These are phyloP conservation scores for Tetragonula clypearis DNA, from an alignment of 1,140 invertebrate species.

Conservation along the genomic window DNA sequence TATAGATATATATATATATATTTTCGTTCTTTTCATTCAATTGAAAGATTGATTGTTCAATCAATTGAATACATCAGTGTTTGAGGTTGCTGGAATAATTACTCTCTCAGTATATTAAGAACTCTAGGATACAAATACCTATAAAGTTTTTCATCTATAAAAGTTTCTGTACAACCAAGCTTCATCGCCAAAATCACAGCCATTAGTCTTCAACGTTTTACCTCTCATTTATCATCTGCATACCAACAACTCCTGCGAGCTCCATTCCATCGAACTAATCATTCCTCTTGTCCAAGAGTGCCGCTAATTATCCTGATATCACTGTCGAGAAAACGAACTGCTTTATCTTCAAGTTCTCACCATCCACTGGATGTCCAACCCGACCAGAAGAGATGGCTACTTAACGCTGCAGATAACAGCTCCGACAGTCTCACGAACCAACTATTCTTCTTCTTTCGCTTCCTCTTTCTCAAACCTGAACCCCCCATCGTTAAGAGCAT, in stretches of 20 bases:
- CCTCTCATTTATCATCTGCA: not conserved
- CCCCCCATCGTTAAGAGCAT: not conserved
- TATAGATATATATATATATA: too few relatives aligned
- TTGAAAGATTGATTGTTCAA: too few relatives aligned
- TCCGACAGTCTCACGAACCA: constrained; percentile 2
- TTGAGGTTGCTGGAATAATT: not conserved
- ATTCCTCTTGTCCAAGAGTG: too few relatives aligned
- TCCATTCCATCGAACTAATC: not conserved
- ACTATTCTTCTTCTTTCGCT: constrained; percentile 8
- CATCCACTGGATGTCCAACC: constrained; percentile 22
- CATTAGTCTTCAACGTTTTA: not conserved
- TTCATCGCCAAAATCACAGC: not conserved
- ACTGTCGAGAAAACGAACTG: constrained; percentile 35
- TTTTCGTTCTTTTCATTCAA: too few relatives aligned
- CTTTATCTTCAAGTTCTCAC: constrained; percentile 48
- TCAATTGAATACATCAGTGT: too few relatives aligned
- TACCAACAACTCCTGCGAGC: not conserved
- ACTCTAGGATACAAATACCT: not conserved
- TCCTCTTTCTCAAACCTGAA: not conserved
- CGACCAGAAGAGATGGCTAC: constrained; percentile 1
- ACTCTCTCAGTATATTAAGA: not conserved
- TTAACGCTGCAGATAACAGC: constrained; percentile 19
- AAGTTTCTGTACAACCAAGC: not conserved
- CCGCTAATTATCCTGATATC: constrained; percentile 26
- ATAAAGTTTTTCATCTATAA: not conserved